Base-by-base conservation (phyloP, 1,140 invertebrate genomes). In the Eriosoma lanigerum region DNA sequence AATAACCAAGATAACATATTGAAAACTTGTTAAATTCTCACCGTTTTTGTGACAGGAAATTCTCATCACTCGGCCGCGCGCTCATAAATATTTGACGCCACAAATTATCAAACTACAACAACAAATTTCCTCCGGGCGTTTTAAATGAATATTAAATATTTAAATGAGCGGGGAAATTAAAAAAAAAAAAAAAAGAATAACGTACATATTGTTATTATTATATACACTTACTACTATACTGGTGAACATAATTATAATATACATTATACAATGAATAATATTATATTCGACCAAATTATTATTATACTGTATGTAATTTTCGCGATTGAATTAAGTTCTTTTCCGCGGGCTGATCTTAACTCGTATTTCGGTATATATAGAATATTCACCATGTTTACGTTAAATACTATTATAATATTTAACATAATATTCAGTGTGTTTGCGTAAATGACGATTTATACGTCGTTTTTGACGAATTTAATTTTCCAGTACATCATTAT, bases 361-460 rank as follows among this genome's bases (percentile, higher is more conserved):
- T 10, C 12, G 17, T 24, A 24, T 64, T 32, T 64, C 60, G 17
- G 9, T 1, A n/a, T n/a, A n/a, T n/a, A n/a, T n/a, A n/a, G n/a
- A n/a, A n/a, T n/a, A 17, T 13, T 32, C 26, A 9, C 17, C 8
- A 32, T 48, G n/a, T 24, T 19, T 68, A 46, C 64, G 64, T 68
- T 48, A 68, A 48, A 68, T 68, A 68, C 0, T 64, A 60, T 60
- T 44, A 44, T 66, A 38, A 9, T 62, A 32, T 32, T 29, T 17
- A 32, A 8, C 6, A 68, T 68, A 46, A 48, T 68, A 46, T 68
- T 48, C 64, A 10, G 21, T 68, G 24, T 46, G 64, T 68, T 68
- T 68, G 13, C 64, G 38, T 8, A 38, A 64, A 32, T 21, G 32
- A 17, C 64, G 64, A 68, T 46, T 68, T 8, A 21, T 56, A 29